Conservation (phyloP, 2,888 invertebrate genomes). For the Campaea margaritaria region DNA sequence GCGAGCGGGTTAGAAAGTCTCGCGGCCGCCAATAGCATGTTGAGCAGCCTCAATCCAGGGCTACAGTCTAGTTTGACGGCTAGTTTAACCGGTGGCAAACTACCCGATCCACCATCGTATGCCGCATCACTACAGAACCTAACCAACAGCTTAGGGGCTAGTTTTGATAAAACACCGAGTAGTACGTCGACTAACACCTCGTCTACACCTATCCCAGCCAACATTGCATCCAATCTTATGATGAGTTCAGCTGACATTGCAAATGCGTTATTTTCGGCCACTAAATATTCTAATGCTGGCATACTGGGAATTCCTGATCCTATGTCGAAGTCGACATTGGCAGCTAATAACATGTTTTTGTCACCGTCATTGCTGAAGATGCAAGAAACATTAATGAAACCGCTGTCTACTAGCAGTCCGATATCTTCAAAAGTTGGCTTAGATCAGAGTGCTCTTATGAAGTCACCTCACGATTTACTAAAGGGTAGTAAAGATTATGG, state of each 20-base stretch:
- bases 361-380: conserved; percentile 90
- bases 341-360: conserved; percentile 92
- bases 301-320: conserved; percentile 90
- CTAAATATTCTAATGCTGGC: conserved; percentile 87
- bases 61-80: conserved; percentile 75
- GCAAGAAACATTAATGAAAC: conserved; percentile 87
- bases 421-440: conserved; percentile 76
- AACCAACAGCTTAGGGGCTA: conserved; percentile 67
- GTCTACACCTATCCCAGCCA: conserved; percentile 80
- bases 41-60: conserved; percentile 73
- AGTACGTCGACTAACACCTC: conserved; percentile 82
- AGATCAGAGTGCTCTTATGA: conserved; percentile 77
- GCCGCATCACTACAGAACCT: conserved; percentile 77
- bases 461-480: conserved; percentile 57
- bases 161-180: conserved; percentile 76
- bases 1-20: conserved; percentile 76
- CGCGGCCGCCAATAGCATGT: conserved; percentile 81
- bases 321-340: conserved; percentile 90
- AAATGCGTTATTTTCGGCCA: conserved; percentile 88
- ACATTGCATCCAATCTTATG: conserved; percentile 86
- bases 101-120: conserved; percentile 79
- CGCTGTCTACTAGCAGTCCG: conserved; percentile 85
- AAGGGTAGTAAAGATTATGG: conserved; percentile 39
- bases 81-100: conserved; percentile 72
- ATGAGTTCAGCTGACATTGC: conserved; percentile 87